A percentile compares a stretch with the other conserved stretches of the same genome.
These are phyloP conservation scores for Aplidium turbinatum DNA, from an alignment of 23 tunicate species.

Conservation along the genomic window DNA sequence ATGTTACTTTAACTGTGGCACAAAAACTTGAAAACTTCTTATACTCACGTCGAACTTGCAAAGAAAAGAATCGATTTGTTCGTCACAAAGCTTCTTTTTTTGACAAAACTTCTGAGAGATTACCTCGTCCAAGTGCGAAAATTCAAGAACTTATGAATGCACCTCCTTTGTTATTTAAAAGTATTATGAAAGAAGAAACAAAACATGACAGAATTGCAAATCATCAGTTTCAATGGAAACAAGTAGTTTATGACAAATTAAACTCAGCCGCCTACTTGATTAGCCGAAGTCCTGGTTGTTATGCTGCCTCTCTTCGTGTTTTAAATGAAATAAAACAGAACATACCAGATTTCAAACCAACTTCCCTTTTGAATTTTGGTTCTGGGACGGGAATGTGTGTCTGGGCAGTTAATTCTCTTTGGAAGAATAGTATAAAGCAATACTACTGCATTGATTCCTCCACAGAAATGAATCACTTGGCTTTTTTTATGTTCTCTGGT, in stretches of 20 bases:
- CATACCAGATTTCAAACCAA: slow-evolving; percentile 51
- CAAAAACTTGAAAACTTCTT: slow-evolving; percentile 21
- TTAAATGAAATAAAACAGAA: slow-evolving; percentile 52
- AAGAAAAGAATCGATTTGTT: slow-evolving; percentile 4
- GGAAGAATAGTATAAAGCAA: slow-evolving; percentile 59
- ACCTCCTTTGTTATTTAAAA: not conserved
- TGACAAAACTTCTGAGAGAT: not conserved
- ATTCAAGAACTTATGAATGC: not conserved
- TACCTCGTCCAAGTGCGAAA: not conserved
- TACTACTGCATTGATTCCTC: slow-evolving; percentile 89
- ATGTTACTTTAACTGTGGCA: not conserved
- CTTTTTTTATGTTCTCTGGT: slow-evolving; percentile 56
- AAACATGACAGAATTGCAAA: too few species aligned
- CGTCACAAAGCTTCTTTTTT: not conserved
- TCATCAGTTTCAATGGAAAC: slow-evolving; percentile 63
- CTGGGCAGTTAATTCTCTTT: slow-evolving; percentile 81
- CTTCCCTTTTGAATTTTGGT: slow-evolving; percentile 73
- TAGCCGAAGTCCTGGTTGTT: slow-evolving; percentile 55
- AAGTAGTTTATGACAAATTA: slow-evolving; percentile 58
- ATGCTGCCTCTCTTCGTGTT: slow-evolving; percentile 65
- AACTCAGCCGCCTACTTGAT: slow-evolving; percentile 66
- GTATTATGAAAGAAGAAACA: not conserved
- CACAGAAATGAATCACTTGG: slow-evolving; percentile 59
- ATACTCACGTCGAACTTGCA: slow-evolving; percentile 32
- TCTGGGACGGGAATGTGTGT: slow-evolving; percentile 83